phyloP scores from a whole-genome alignment of 2,797 vertebrate species.

The Crax fasciolata region DNA sequence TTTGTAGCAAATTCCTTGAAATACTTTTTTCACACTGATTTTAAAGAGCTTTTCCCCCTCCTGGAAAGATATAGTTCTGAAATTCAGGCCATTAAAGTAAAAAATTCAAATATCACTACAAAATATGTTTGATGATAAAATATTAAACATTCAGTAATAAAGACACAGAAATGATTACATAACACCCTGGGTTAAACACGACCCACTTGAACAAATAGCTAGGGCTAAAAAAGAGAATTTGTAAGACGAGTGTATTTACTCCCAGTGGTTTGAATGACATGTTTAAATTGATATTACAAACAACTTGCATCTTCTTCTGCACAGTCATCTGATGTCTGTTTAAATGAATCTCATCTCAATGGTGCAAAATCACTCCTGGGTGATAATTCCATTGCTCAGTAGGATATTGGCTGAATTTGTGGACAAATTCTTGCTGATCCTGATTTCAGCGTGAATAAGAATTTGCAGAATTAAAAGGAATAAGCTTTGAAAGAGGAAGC shows the following conservation, averaged over 20 bases:
- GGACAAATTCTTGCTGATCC: constrained; percentile 38
- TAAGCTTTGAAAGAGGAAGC: constrained; percentile 19
- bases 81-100: constrained; percentile 74
- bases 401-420: constrained; percentile 19
- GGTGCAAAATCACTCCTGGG: constrained; percentile 38
- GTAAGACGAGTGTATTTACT: constrained; percentile 61
- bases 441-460: constrained; percentile 20
- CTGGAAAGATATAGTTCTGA: constrained; percentile 62
- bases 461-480: constrained; percentile 38
- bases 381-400: constrained; percentile 16
- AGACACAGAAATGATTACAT: constrained; percentile 73
- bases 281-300: constrained; percentile 65
- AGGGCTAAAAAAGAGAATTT: constrained; percentile 23
- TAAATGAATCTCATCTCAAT: constrained; percentile 54
- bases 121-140: constrained; percentile 80
- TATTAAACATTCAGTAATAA: constrained; percentile 75
- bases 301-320: constrained; percentile 51
- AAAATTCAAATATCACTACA: constrained; percentile 76
- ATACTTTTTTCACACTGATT: background rate
- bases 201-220: constrained; percentile 70
- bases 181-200: constrained; percentile 76
- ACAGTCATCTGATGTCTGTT: constrained; percentile 61
- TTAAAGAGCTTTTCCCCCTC: background rate
- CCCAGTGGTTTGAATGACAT: constrained; percentile 38
- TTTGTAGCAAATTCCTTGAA: background rate